These are phyloP conservation scores for Allolobophora icterica DNA, from an alignment of 2,888 invertebrate genomes.

Conservation along the genomic window DNA sequence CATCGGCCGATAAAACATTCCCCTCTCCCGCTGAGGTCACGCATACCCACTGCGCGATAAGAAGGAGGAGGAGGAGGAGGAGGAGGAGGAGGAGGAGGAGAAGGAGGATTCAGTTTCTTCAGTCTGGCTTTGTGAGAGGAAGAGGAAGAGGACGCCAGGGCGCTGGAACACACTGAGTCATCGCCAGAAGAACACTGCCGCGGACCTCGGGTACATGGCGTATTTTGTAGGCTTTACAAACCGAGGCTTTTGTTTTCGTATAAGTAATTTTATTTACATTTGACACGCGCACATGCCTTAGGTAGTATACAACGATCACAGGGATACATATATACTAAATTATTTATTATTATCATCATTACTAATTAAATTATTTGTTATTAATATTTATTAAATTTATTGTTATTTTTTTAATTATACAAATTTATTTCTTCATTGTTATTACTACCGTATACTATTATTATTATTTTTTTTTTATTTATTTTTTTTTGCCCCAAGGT, in stretches of 20 bases:
- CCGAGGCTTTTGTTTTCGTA: not conserved
- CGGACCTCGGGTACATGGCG: not conserved
- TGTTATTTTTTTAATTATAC: no score
- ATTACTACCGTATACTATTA: no score
- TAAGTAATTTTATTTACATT: no score
- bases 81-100: not conserved
- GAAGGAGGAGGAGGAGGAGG: not conserved
- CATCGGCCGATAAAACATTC: not conserved
- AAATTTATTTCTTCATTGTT: no score
- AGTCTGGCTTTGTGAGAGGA: not conserved
- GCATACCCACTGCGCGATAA: not conserved
- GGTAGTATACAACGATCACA: no score
- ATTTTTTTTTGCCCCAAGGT: no score
- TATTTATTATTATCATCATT: no score
- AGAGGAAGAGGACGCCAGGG: not conserved
- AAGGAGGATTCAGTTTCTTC: not conserved
- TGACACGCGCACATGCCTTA: no score
- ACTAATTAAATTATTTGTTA: no score
- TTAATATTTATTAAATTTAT: no score
- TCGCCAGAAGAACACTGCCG: not conserved
- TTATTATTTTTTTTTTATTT: no score
- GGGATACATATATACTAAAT: no score
- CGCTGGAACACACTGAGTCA: not conserved
- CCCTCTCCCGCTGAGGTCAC: not conserved
- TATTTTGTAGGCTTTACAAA: not conserved